These are phyloP conservation scores for Mythimna loreyi DNA, from an alignment of 2,888 invertebrate species.

Conservation along the genomic window DNA sequence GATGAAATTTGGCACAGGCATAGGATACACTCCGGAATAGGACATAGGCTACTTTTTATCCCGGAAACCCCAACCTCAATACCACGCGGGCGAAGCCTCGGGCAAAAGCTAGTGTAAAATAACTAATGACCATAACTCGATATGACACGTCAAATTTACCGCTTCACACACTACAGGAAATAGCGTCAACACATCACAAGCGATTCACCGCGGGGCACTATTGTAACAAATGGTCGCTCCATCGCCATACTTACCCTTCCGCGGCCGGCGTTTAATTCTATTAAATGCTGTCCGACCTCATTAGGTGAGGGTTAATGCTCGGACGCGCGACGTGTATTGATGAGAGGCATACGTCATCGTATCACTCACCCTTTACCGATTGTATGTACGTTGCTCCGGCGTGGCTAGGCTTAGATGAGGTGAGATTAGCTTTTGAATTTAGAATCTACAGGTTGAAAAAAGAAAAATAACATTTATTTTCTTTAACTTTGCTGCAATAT, in stretches of 20 bases:
- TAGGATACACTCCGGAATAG: no score
- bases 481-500: no score
- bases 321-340: conserved; percentile 82
- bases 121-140: conserved; percentile 15
- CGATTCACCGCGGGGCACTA: conserved; percentile 51
- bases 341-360: conserved; percentile 84
- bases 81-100: no score
- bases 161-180: conserved; percentile 56
- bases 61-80: no score
- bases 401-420: not conserved
- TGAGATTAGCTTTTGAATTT: not conserved
- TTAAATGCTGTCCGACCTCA: conserved; percentile 85
- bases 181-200: conserved; percentile 48
- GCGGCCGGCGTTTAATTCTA: conserved; percentile 83
- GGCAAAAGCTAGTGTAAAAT: no score
- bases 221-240: conserved; percentile 59
- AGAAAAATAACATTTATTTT: not conserved
- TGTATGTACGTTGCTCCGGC: conserved; percentile 31
- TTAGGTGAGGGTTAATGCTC: conserved; percentile 84
- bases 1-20: no score
- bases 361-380: conserved; percentile 74
- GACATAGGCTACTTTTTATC: no score
- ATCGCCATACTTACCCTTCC: conserved; percentile 62
- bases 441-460: not conserved
- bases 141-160: conserved; percentile 36